phyloP scores from a whole-genome alignment of 2,797 vertebrate genomes.

The Sus cebifrons region DNA sequence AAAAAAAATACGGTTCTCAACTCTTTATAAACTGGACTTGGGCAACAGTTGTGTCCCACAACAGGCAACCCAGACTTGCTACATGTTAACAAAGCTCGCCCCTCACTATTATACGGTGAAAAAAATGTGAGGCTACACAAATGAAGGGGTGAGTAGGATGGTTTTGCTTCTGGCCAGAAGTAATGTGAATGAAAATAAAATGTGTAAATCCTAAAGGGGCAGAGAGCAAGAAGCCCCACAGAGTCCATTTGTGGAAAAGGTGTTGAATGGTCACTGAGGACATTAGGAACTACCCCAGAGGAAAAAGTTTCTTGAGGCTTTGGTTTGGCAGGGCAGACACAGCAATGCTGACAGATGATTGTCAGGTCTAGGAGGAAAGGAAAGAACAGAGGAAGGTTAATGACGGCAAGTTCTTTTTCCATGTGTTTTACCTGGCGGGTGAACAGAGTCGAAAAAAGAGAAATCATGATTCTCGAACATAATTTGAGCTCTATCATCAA shows the following conservation, averaged over 20 bases:
- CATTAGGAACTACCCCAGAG: neutral
- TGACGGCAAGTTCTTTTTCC: neutral
- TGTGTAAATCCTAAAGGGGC: neutral
- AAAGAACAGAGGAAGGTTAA: neutral
- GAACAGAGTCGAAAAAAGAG: slow-evolving; percentile 23
- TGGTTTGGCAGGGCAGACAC: neutral
- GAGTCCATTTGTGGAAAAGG: neutral
- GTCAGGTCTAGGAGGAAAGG: neutral
- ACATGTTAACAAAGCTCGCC: neutral
- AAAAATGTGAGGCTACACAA: slow-evolving; percentile 56
- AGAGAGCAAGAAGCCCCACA: neutral
- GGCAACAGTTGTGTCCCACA: slow-evolving; percentile 58
- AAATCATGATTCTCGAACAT: neutral
- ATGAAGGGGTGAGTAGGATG: neutral
- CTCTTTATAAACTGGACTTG: slow-evolving; percentile 82
- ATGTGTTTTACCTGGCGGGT: neutral
- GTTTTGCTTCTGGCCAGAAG: slow-evolving; percentile 39
- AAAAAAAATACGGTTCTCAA: slow-evolving; percentile 85
- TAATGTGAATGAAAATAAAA: slow-evolving; percentile 51
- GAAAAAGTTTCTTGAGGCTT: neutral
- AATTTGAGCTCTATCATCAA: neutral
- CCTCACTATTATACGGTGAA: neutral
- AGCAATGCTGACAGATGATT: neutral
- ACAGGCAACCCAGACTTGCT: slow-evolving; percentile 7
- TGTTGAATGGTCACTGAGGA: neutral